Conservation (phyloP, 2,888 invertebrate genomes). For the Drosophila barbarae region DNA sequence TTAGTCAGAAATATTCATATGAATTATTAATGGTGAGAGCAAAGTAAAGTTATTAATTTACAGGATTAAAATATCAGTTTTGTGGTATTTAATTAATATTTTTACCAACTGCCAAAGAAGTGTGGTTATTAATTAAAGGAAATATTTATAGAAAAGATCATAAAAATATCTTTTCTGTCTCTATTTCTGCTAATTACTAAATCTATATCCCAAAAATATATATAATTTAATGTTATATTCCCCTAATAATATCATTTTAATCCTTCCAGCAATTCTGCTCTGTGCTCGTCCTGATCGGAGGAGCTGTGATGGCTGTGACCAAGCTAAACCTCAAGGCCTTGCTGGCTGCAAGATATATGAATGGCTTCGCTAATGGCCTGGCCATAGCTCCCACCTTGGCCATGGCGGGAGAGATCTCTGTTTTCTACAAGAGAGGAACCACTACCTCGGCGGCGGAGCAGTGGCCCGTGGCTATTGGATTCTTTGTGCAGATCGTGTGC, state of each 20-base stretch:
- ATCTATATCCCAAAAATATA: no score
- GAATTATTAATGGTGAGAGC: slow-evolving; percentile 55
- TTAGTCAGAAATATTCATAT: slow-evolving; percentile 54
- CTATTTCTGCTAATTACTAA: no score
- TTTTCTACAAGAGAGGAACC: slow-evolving; percentile 65
- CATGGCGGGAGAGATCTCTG: slow-evolving; percentile 70
- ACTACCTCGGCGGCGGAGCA: slow-evolving; percentile 60
- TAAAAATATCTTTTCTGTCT: not conserved
- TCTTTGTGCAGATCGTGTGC: slow-evolving; percentile 67
- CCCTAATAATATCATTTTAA: no score
- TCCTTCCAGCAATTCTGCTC: slow-evolving; percentile 43
- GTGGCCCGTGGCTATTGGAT: slow-evolving; percentile 63
- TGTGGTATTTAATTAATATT: not conserved
- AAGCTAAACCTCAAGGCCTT: slow-evolving; percentile 27
- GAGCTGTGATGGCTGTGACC: slow-evolving; percentile 44
- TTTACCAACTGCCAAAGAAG: not conserved
- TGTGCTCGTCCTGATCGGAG: slow-evolving; percentile 57
- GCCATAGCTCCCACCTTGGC: slow-evolving; percentile 67
- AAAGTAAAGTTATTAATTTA: not conserved
- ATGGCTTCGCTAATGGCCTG: slow-evolving; percentile 72
- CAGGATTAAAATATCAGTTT: no score
- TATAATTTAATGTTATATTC: no score
- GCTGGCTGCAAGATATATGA: slow-evolving; percentile 62
- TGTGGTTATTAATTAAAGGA: not conserved
- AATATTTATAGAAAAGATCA: no score